phyloP scores from a whole-genome alignment of 1,140 invertebrate species.

The Lepidurus couesii region DNA sequence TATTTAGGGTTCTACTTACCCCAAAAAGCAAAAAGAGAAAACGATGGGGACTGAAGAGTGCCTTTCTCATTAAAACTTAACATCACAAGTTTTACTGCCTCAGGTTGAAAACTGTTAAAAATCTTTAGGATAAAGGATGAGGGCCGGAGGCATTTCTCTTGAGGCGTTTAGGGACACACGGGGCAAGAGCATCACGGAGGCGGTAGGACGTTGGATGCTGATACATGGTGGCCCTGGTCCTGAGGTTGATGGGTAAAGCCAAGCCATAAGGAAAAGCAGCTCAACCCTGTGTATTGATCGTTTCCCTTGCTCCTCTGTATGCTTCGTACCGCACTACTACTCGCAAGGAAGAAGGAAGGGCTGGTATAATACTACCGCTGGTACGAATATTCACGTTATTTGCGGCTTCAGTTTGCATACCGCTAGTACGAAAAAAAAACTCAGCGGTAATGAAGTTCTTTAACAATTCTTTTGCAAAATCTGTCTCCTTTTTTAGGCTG shows the following conservation, averaged over 20 bases:
- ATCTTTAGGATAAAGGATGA: background rate
- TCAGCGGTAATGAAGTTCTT: too few species aligned
- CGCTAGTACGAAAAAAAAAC: too few species aligned
- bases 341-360: background rate
- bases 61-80: too few species aligned
- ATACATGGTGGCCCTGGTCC: constrained; percentile 12
- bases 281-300: constrained; percentile 18
- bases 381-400: background rate
- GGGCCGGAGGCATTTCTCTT: background rate
- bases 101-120: too few species aligned
- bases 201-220: background rate
- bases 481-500: too few species aligned
- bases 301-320: background rate
- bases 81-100: too few species aligned
- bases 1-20: background rate
- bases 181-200: background rate
- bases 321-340: background rate
- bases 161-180: background rate
- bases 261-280: constrained; percentile 17
- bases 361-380: background rate
- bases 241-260: constrained; percentile 18
- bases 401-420: too few species aligned
- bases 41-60: too few species aligned
- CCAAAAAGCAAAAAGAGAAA: background rate
- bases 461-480: too few species aligned